Conservation (phyloP, 1,140 invertebrate species). For the Dryas iulia region DNA sequence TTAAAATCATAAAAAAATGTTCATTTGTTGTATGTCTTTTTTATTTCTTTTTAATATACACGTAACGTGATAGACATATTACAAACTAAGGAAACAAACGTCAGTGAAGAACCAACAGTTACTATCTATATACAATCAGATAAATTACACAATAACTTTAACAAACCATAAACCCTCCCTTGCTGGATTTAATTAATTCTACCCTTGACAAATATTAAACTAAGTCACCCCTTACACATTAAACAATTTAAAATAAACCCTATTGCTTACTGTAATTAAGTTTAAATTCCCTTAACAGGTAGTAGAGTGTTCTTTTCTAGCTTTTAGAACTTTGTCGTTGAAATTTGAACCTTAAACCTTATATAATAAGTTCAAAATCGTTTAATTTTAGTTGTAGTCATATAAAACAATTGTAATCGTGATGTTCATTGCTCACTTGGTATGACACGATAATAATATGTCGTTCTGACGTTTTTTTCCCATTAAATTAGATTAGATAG, state of each 20-base stretch:
- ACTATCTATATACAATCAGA: conserved; percentile 20
- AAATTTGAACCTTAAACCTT: background rate
- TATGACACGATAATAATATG: background rate
- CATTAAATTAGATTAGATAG: background rate
- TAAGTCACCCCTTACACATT: background rate
- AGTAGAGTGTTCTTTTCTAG: background rate
- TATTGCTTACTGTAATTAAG: background rate
- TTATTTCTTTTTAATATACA: background rate
- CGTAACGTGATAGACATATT: background rate
- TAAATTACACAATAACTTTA: conserved; percentile 16
- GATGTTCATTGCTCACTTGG: background rate
- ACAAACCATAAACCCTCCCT: conserved; percentile 20
- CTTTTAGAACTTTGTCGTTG: background rate
- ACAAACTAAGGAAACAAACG: background rate
- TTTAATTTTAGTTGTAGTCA: background rate
- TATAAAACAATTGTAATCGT: background rate
- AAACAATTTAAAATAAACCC: background rate
- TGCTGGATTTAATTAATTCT: conserved; percentile 19
- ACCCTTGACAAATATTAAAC: conserved; percentile 24
- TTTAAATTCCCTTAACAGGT: background rate
- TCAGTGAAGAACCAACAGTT: background rate
- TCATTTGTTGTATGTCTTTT: too few relatives aligned
- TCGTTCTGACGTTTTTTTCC: background rate
- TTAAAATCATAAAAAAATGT: too few relatives aligned
- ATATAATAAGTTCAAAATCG: background rate